Conservation (phyloP, 2,888 invertebrate genomes). For the Amphipyra berbera region DNA sequence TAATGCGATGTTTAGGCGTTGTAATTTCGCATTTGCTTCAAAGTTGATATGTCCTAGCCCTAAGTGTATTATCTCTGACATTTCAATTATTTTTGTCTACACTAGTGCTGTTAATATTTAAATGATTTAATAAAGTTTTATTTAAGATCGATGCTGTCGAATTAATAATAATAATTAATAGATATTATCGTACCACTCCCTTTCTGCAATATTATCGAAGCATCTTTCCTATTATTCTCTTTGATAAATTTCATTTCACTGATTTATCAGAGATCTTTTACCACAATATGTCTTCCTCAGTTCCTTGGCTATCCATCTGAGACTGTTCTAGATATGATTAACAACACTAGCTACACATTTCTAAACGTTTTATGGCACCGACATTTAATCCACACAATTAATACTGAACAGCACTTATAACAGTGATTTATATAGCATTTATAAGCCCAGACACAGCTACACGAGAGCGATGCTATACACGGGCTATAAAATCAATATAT, state of each 20-base stretch:
- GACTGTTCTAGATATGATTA: background rate
- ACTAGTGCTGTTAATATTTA: slow-evolving; percentile 30
- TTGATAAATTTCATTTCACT: background rate
- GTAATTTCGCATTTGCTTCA: no score
- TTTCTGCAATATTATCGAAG: slow-evolving; percentile 36
- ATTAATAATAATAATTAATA: slow-evolving; percentile 31
- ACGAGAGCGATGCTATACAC: slow-evolving; percentile 11
- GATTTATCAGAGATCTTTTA: background rate
- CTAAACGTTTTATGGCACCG: slow-evolving; percentile 52
- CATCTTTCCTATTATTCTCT: background rate
- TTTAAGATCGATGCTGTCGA: slow-evolving; percentile 16
- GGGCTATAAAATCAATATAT: slow-evolving; percentile 11
- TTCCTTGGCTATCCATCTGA: background rate
- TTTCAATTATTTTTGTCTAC: background rate
- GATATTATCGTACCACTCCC: slow-evolving; percentile 28
- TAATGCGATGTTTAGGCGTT: no score
- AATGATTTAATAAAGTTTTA: background rate
- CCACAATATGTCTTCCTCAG: background rate
- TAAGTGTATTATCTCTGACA: slow-evolving; percentile 8
- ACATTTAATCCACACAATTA: slow-evolving; percentile 38
- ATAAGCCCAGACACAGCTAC: slow-evolving; percentile 9
- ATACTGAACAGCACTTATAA: slow-evolving; percentile 47
- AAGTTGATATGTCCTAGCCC: background rate
- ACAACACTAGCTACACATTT: slow-evolving; percentile 24
- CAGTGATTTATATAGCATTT: background rate